Evolutionary conservation across 2,113 vertebrate genomes (phyloP).

Genomic region (Crocuta crocuta): DNA sequence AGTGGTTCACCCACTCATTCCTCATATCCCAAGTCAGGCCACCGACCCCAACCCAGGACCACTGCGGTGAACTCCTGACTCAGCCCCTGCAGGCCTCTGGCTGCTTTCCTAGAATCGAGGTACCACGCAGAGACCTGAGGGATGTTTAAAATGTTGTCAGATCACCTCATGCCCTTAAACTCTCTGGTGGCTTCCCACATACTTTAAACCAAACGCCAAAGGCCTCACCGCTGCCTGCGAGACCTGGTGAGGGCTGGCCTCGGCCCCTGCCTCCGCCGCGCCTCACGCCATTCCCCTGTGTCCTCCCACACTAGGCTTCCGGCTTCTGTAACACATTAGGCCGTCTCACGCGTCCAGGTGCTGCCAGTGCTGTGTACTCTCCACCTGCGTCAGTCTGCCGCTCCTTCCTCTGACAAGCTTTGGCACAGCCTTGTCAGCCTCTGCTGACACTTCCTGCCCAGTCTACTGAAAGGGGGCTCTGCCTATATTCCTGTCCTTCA

Average conservation of each 20-base stretch:
- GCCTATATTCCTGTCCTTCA: not conserved
- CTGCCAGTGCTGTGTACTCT: not conserved
- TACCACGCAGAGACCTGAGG: not conserved
- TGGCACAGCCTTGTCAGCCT: not conserved
- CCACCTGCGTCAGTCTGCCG: not conserved
- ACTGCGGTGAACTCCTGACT: not conserved
- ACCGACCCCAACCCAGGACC: not conserved
- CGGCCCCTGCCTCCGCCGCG: not conserved
- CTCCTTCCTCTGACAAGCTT: not conserved
- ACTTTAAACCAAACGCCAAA: not conserved
- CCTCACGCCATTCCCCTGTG: not conserved
- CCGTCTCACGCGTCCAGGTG: rapidly evolving
- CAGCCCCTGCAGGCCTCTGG: not conserved
- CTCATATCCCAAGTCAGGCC: not conserved
- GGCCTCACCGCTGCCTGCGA: not conserved
- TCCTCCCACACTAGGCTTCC: not conserved
- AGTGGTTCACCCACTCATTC: not conserved
- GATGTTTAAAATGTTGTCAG: not conserved
- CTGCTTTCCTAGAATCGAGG: not conserved
- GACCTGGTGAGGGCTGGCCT: not conserved
- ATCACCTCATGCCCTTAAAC: not conserved
- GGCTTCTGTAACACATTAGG: not conserved
- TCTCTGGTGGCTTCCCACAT: not conserved
- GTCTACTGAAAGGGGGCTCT: not conserved
- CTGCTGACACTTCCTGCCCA: not conserved